Percentiles rank a stretch among this genome's conserved stretches.
phyloP scores from a whole-genome alignment of 2,113 vertebrate genomes.

The Ramphastos sulfuratus region DNA sequence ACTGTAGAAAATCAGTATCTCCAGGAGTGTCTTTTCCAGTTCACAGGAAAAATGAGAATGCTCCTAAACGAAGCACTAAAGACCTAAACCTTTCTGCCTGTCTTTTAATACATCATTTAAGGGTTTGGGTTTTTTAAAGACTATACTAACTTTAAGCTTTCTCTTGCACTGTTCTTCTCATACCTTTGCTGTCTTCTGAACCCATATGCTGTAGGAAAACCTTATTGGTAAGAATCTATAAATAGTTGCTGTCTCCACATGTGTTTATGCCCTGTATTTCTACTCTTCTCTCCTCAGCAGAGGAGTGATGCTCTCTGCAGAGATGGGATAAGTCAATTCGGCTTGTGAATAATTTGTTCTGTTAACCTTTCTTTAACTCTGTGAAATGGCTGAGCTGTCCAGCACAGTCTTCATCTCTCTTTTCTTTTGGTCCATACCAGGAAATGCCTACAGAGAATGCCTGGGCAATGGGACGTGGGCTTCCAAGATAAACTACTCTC shows the following conservation, averaged over 20 bases:
- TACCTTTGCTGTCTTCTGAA: neutral
- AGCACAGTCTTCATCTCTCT: slow-evolving; percentile 21
- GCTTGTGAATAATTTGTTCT: neutral
- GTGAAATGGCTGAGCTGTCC: neutral
- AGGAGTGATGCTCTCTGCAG: neutral
- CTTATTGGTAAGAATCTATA: neutral
- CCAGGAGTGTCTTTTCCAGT: neutral
- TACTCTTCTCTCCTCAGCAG: neutral
- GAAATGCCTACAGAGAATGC: slow-evolving; percentile 93
- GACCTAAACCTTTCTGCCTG: neutral
- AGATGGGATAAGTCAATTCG: neutral
- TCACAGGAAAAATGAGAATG: neutral
- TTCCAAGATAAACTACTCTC: slow-evolving; percentile 92
- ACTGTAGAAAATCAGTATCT: neutral
- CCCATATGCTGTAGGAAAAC: neutral
- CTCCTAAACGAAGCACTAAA: neutral
- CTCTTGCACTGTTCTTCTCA: neutral
- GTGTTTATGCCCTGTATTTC: neutral
- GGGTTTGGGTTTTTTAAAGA: neutral
- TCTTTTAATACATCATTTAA: neutral
- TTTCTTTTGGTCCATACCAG: slow-evolving; percentile 70
- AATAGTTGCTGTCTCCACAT: neutral
- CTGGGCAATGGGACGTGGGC: slow-evolving; percentile 96
- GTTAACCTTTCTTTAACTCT: neutral
- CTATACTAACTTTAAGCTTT: neutral